Conservation (phyloP, 1,140 invertebrate species). For the Lanistes nyassanus region DNA sequence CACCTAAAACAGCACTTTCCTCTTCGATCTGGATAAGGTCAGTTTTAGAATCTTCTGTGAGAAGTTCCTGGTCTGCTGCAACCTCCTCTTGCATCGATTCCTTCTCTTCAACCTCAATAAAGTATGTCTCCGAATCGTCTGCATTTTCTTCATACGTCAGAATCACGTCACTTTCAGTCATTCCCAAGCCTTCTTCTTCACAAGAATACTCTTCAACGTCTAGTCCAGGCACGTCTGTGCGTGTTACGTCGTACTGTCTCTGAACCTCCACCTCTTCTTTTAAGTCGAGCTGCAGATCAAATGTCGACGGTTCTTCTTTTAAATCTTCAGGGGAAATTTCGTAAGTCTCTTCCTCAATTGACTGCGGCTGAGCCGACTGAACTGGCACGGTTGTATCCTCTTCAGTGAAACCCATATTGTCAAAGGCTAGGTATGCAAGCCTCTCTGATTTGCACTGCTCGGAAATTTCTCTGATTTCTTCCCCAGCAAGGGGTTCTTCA, state of each 20-base stretch:
- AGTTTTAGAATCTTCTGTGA: too few species aligned
- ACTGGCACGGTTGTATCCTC: constrained; percentile 62
- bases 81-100: constrained; percentile 11
- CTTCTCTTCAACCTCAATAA: constrained; percentile 23
- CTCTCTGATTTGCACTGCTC: constrained; percentile 18
- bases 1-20: neutral
- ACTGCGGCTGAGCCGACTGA: constrained; percentile 8
- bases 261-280: constrained; percentile 34
- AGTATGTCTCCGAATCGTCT: constrained; percentile 28
- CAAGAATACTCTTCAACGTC: constrained; percentile 18
- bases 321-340: constrained; percentile 61
- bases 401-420: constrained; percentile 69
- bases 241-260: constrained; percentile 33
- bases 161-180: constrained; percentile 9
- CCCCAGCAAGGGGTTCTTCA: constrained; percentile 26
- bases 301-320: constrained; percentile 47
- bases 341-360: constrained; percentile 36
- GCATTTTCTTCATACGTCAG: constrained; percentile 22
- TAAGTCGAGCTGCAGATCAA: constrained; percentile 49
- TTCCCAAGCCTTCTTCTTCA: constrained; percentile 26
- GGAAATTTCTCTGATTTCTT: constrained; percentile 24
- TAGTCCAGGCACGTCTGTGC: constrained; percentile 24
- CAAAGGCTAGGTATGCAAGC: constrained; percentile 63
- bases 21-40: neutral
- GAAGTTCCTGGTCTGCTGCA: neutral